Percentiles rank a stretch among this genome's conserved stretches.
Evolutionary conservation across 2,113 vertebrate genomes (phyloP).

Genomic region (Phalacrocorax carbo): DNA sequence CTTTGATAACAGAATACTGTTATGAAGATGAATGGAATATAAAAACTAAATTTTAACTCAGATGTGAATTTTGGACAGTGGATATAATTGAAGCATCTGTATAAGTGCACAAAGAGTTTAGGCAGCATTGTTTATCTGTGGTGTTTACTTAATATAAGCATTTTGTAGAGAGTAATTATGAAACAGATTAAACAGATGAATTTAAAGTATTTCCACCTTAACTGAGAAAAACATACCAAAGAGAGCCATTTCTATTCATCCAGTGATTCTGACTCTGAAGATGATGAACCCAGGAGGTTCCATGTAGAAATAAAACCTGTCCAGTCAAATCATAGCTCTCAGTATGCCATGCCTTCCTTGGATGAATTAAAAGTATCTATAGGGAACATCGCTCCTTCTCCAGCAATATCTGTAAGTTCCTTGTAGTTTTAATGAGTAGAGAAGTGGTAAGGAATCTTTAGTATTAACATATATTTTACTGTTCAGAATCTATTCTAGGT

Average conservation of each 20-base stretch:
- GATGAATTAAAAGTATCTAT: constrained; percentile 92
- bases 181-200: background rate
- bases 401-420: constrained; percentile 80
- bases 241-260: constrained; percentile 92
- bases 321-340: constrained; percentile 82
- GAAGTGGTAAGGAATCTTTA: background rate
- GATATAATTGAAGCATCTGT: background rate
- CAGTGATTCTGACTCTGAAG: constrained; percentile 89
- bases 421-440: background rate
- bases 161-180: background rate
- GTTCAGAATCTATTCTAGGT: background rate
- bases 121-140: background rate
- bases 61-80: background rate
- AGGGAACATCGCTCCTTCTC: constrained; percentile 89
- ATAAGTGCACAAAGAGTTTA: background rate
- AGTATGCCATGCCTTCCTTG: constrained; percentile 83
- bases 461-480: background rate
- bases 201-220: constrained; percentile 70
- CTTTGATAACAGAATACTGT: background rate
- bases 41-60: background rate
- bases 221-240: constrained; percentile 87
- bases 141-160: background rate
- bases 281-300: constrained; percentile 88
- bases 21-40: background rate
- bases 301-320: constrained; percentile 92